phyloP scores from a whole-genome alignment of 2,797 vertebrate genomes.

The Lerista edwardsae region DNA sequence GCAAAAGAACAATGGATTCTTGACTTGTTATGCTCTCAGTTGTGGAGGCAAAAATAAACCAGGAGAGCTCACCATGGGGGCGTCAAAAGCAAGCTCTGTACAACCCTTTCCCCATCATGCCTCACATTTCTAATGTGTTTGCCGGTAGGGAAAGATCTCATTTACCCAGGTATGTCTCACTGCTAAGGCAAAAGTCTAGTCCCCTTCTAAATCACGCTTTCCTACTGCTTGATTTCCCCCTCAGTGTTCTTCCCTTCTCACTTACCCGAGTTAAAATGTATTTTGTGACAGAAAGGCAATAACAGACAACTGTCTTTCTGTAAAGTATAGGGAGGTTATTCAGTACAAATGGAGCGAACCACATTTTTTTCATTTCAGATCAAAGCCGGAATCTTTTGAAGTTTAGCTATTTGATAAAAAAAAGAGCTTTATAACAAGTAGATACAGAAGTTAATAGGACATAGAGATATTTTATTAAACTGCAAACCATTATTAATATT shows the following conservation, averaged over 20 bases:
- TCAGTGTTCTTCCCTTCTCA: constrained; percentile 46
- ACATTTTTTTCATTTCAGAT: constrained; percentile 80
- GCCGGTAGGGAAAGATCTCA: constrained; percentile 40
- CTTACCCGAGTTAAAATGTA: constrained; percentile 61
- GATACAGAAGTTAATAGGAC: constrained; percentile 84
- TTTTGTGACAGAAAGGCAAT: constrained; percentile 67
- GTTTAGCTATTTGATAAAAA: constrained; percentile 86
- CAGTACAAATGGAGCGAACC: constrained; percentile 81
- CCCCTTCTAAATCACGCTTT: constrained; percentile 31
- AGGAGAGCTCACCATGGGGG: constrained; percentile 6
- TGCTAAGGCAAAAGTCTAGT: constrained; percentile 40
- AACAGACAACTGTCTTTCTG: constrained; percentile 75
- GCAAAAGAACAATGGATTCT: constrained; percentile 34
- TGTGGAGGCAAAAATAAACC: constrained; percentile 52
- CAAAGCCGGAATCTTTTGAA: constrained; percentile 85
- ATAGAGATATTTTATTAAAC: constrained; percentile 87
- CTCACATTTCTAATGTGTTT: constrained; percentile 57
- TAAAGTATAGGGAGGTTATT: constrained; percentile 76
- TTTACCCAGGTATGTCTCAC: constrained; percentile 24
- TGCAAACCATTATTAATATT: constrained; percentile 85
- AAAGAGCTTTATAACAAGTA: constrained; percentile 78
- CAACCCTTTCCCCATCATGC: constrained; percentile 46
- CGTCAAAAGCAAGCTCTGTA: constrained; percentile 38
- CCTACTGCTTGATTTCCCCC: constrained; percentile 37
- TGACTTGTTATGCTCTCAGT: constrained; percentile 43